Evolutionary conservation across 2,797 vertebrate genomes (phyloP).

Genomic region (Thripadectes ignobilis): DNA sequence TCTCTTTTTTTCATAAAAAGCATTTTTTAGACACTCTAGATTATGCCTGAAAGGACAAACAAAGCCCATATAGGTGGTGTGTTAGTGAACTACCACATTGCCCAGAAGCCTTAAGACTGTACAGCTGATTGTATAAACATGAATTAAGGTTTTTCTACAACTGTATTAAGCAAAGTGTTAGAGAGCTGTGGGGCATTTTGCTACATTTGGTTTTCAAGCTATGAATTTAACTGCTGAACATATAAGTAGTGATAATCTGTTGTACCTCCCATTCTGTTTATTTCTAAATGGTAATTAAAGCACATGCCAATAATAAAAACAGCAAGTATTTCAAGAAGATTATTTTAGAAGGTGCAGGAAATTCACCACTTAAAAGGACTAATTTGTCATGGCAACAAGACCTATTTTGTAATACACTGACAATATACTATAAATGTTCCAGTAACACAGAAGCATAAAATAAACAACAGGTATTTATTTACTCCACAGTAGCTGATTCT

Average conservation of each 20-base stretch:
- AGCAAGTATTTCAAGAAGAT: slow-evolving; percentile 55
- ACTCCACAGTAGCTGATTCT: background rate
- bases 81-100: background rate
- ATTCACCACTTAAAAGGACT: slow-evolving; percentile 29
- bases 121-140: slow-evolving; percentile 51
- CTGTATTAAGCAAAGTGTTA: slow-evolving; percentile 52
- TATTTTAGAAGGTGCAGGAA: slow-evolving; percentile 37
- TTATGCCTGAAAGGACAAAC: slow-evolving; percentile 10
- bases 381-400: slow-evolving; percentile 53
- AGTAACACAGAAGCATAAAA: background rate
- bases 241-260: slow-evolving; percentile 55
- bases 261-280: slow-evolving; percentile 58
- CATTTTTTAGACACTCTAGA: background rate
- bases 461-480: slow-evolving; percentile 46
- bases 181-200: slow-evolving; percentile 59
- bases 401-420: background rate
- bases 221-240: slow-evolving; percentile 55
- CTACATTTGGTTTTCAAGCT: slow-evolving; percentile 56
- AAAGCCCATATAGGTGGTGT: background rate
- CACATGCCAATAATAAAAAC: slow-evolving; percentile 60
- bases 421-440: slow-evolving; percentile 10
- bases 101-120: background rate
- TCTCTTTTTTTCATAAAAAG: background rate
- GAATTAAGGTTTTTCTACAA: slow-evolving; percentile 61
- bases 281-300: slow-evolving; percentile 67